A percentile compares a stretch with the other conserved stretches of the same genome.
Conservation (phyloP, 2,113 vertebrate genomes). For the Aphelocoma coerulescens region DNA sequence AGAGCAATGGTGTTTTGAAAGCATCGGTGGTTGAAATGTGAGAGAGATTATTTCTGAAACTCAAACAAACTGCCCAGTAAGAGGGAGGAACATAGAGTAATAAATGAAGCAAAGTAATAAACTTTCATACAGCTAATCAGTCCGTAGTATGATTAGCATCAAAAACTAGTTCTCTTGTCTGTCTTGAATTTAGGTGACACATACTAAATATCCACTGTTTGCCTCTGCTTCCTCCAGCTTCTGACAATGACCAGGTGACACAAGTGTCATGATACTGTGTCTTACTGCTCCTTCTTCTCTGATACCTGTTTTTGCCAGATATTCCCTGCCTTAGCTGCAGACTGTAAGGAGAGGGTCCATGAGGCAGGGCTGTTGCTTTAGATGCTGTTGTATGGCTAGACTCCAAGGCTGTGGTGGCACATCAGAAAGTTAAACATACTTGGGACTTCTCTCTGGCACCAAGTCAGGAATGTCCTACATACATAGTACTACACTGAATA, state of each 20-base stretch:
- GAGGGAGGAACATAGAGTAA: neutral
- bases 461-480: neutral
- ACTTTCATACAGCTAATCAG: neutral
- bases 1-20: neutral
- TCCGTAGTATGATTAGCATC: neutral
- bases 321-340: neutral
- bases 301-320: neutral
- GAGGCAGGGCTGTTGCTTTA: neutral
- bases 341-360: neutral
- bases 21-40: neutral
- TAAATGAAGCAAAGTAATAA: neutral
- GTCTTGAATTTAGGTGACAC: neutral
- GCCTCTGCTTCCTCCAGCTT: neutral
- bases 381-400: neutral
- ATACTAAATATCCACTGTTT: neutral
- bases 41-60: neutral
- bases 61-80: neutral
- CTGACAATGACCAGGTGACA: neutral
- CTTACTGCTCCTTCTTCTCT: neutral
- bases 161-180: neutral
- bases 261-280: fast-evolving
- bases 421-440: neutral
- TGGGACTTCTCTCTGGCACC: neutral
- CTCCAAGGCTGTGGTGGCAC: neutral
- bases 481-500: neutral